Evolutionary conservation across 2,888 invertebrate genomes (phyloP), one percentile per base, ranked within the genome.

Genomic region (Luperina nickerlii): DNA sequence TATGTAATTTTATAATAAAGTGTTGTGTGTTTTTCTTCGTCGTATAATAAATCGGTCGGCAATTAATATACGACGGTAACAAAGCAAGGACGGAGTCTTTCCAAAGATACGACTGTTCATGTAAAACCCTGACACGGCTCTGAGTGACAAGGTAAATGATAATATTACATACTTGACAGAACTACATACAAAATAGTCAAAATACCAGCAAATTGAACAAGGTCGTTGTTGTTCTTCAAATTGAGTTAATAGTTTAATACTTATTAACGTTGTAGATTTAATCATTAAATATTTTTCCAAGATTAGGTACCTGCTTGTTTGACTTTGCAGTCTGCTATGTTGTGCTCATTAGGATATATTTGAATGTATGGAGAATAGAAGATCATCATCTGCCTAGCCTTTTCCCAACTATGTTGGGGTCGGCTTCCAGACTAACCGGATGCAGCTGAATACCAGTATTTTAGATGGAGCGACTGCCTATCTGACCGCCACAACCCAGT

Each of bases 41-140:
- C 71, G 69, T 73, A 18, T 79, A 62, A 48, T 68, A 63, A 80
- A 54, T 78, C 76, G 60, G 66, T 66, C 73, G 72, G 60, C 82
- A 79, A 88, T 89, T 90, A 82, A 78, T 79, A 82, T 69, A 74
- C 74, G 27, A 20, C 27, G 42, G 84, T 57, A 85, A 89, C 89
- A 89, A 89, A 87, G 88, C 88, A 89, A 90, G 89, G 89, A 87
- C 89, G 71, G 13, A 73, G 66, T 83, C 67, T 89, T 89, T 69
- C 83, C 80, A 90, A 90, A 32, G 32, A 90, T 87, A 85, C 66
- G 60, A 79, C 84, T 82, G 79, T 90, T 90, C 81, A 81, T 68
- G 77, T 78, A 71, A 85, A 90, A 85, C 90, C 85, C 90, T 90
- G 90, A 89, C 88, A 90, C 73, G 62, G 63, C 79, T 78, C 71